Percentiles rank a stretch among this genome's conserved stretches.
These are phyloP conservation scores for Ophraella communa DNA, from an alignment of 2,888 invertebrate species.

Conservation along the genomic window DNA sequence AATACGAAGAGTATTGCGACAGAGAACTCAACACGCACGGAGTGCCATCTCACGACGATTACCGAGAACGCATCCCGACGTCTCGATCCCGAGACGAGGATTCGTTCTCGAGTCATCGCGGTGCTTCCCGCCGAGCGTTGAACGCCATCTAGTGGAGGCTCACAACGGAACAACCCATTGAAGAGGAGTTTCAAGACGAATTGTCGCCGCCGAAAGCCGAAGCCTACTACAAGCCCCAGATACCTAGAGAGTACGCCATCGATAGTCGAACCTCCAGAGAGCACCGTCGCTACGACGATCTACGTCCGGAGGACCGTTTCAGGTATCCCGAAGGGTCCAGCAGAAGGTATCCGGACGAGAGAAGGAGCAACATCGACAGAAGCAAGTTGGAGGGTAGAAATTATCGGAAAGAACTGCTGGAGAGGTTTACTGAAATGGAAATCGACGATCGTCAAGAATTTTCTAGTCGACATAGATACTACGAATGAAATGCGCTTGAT, in stretches of 20 bases:
- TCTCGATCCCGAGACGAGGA: conserved; percentile 56
- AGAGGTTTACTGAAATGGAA: conserved; percentile 58
- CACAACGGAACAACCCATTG: conserved; percentile 61
- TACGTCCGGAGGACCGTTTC: conserved; percentile 39
- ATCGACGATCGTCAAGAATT: conserved; percentile 57
- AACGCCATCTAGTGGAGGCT: conserved; percentile 75
- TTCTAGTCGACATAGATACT: conserved; percentile 56
- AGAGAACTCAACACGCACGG: conserved; percentile 49
- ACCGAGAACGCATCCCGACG: conserved; percentile 51
- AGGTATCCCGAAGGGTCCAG: conserved; percentile 35
- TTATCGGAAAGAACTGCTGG: conserved; percentile 57
- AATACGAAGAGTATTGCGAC: conserved; percentile 64
- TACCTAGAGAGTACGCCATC: conserved; percentile 53
- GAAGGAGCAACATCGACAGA: conserved; percentile 39
- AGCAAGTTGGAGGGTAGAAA: conserved; percentile 56
- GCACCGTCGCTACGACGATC: conserved; percentile 35
- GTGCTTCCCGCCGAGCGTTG: conserved; percentile 72
- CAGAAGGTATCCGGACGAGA: conserved; percentile 40
- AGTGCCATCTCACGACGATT: conserved; percentile 50
- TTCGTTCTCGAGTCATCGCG: conserved; percentile 61
- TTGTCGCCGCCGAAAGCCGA: conserved; percentile 53
- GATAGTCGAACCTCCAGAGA: conserved; percentile 48
- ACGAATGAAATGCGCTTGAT: conserved; percentile 48
- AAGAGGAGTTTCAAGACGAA: conserved; percentile 59
- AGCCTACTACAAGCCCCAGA: conserved; percentile 56